Base-by-base conservation (phyloP, 2,113 vertebrate genomes). In the Poeciliopsis occidentalis region DNA sequence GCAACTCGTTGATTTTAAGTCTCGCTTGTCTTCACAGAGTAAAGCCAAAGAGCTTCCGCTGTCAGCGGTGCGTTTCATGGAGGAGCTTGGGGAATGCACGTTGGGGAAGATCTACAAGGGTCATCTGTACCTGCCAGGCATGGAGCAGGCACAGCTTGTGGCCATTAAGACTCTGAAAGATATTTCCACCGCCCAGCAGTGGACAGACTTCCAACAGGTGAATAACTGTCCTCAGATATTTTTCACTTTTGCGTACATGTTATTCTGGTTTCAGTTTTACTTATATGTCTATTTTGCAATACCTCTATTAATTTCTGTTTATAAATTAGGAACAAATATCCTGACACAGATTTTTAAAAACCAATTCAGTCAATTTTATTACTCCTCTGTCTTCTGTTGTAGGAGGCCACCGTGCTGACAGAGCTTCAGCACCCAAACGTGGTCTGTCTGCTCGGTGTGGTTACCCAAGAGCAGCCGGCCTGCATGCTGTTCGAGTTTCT, bases 61-160 rank as follows among this genome's bases (percentile, higher is more conserved):
- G 41, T 99, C 98, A 0, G 97, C 97, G 0, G 98, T 99, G 1
- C 97, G 96, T 27, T 99, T 99, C 92, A 99, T 99, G 98, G 98
- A 99, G 93, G 98, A 99, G 86, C 76, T 99, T 32, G 98, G 98
- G 0, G 97, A 98, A 34, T 97, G 97, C 13, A 68, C 91, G 0
- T 92, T 99, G 0, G 97, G 98, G 26, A 99, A 99, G 94, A 96
- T 99, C 93, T 99, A 99, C 92, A 99, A 99, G 83, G 98, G 98
- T 24, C 98, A 99, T 62, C 96, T 99, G 80, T 99, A 98, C 88
- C 95, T 99, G 41, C 98, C 98, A 0, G 97, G 98, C 75, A 99
- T 98, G 98, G 97, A 99, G 77, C 97, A 98, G 15, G 96, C 98
- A 1, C 98, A 99, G 87, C 92, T 98, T 0, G 95, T 99, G 63